Evolutionary conservation across 2,113 vertebrate species (phyloP).

Genomic region (Callaeas wilsoni): DNA sequence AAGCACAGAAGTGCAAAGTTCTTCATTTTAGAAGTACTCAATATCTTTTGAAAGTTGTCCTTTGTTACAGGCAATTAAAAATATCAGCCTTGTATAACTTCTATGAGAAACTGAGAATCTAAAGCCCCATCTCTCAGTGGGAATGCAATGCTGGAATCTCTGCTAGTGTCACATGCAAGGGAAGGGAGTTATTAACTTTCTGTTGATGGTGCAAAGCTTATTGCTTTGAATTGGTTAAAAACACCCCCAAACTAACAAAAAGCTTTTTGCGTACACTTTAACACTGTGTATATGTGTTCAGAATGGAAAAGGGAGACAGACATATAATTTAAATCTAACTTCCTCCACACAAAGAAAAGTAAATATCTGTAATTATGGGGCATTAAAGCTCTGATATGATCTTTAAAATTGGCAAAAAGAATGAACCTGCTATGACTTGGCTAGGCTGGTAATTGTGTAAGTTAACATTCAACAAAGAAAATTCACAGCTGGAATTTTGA

Average conservation of each 20-base stretch:
- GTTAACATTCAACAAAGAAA: neutral
- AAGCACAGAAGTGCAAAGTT: neutral
- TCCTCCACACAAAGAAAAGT: neutral
- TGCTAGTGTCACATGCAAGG: neutral
- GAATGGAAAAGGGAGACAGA: slow-evolving; percentile 1
- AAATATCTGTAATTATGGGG: neutral
- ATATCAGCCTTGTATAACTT: neutral
- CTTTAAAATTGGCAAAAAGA: neutral
- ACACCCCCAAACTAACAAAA: neutral
- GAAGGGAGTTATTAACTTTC: neutral
- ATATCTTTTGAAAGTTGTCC: neutral
- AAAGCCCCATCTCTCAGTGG: neutral
- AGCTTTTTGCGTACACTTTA: neutral
- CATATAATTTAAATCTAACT: neutral
- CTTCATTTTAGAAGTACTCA: neutral
- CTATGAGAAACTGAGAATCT: neutral
- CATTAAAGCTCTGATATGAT: neutral
- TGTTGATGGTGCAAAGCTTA: neutral
- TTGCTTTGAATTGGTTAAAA: neutral
- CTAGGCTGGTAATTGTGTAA: neutral
- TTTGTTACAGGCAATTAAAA: neutral
- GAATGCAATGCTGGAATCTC: neutral
- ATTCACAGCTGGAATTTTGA: neutral
- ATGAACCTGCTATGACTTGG: neutral
- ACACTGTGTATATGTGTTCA: neutral